Evolutionary conservation across 2,797 vertebrate genomes (phyloP).

Genomic region (Mico argentatus): DNA sequence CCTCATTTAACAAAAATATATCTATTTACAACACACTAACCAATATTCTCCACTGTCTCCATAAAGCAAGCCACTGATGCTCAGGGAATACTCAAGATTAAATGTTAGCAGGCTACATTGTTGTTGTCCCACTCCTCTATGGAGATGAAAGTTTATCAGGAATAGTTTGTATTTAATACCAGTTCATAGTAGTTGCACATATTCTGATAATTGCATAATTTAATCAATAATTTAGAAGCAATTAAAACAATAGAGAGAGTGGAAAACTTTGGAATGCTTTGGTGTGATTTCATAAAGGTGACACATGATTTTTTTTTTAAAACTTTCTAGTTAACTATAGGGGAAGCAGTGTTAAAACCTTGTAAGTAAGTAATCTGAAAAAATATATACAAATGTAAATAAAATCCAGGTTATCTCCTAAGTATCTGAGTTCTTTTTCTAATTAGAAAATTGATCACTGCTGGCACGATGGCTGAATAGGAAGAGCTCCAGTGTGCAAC

Average conservation of each 20-base stretch:
- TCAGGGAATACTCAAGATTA: neutral
- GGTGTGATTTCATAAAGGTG: neutral
- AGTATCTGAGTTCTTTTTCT: neutral
- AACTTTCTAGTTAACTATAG: neutral
- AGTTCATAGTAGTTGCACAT: neutral
- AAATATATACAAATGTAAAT: neutral
- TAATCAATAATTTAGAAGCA: slow-evolving; percentile 11
- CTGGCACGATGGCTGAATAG: too few species aligned
- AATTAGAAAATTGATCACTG: neutral
- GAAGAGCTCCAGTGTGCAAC: too few species aligned
- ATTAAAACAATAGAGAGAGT: neutral
- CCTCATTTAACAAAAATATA: neutral
- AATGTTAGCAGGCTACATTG: neutral
- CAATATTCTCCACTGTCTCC: neutral
- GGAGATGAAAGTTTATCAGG: neutral
- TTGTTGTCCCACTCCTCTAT: neutral
- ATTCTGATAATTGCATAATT: neutral
- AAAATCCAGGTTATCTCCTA: neutral
- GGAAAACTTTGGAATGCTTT: neutral
- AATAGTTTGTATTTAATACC: neutral
- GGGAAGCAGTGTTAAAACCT: neutral
- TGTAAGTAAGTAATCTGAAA: neutral
- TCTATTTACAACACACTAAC: neutral
- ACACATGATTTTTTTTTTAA: neutral
- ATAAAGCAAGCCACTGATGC: neutral